Evolutionary conservation across 2,888 invertebrate genomes (phyloP).

Genomic region (Agrotis exclamationis): DNA sequence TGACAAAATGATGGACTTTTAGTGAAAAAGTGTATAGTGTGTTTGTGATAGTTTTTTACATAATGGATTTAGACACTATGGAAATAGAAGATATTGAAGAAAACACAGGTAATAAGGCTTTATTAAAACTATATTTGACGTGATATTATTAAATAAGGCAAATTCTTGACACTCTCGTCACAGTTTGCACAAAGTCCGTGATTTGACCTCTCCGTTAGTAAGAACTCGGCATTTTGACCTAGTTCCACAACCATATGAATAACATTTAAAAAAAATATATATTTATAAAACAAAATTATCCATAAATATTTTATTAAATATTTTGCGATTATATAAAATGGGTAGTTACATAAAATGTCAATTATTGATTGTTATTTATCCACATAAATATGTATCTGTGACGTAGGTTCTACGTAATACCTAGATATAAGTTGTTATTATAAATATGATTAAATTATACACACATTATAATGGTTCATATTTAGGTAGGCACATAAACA

Average conservation of each 20-base stretch:
- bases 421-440: slow-evolving; percentile 5
- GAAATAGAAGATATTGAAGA: slow-evolving; percentile 65
- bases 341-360: neutral
- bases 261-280: neutral
- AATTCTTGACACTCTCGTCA: slow-evolving; percentile 20
- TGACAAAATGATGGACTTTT: slow-evolving; percentile 39
- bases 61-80: slow-evolving; percentile 49
- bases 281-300: neutral
- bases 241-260: neutral
- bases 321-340: neutral
- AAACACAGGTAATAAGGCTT: slow-evolving; percentile 53
- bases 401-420: slow-evolving; percentile 22
- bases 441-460: neutral
- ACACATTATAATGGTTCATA: slow-evolving; percentile 4
- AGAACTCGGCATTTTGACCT: slow-evolving; percentile 7
- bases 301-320: neutral
- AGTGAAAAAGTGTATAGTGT: slow-evolving; percentile 43
- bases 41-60: slow-evolving; percentile 26
- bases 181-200: slow-evolving; percentile 33
- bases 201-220: slow-evolving; percentile 40
- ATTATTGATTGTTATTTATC: neutral
- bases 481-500: slow-evolving; percentile 19
- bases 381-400: slow-evolving; percentile 2
- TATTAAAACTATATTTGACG: slow-evolving; percentile 1
- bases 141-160: neutral